Percentiles rank a stretch among this genome's conserved stretches.
Conservation (phyloP, 2,888 invertebrate species). For the Leptopilina syphax region DNA sequence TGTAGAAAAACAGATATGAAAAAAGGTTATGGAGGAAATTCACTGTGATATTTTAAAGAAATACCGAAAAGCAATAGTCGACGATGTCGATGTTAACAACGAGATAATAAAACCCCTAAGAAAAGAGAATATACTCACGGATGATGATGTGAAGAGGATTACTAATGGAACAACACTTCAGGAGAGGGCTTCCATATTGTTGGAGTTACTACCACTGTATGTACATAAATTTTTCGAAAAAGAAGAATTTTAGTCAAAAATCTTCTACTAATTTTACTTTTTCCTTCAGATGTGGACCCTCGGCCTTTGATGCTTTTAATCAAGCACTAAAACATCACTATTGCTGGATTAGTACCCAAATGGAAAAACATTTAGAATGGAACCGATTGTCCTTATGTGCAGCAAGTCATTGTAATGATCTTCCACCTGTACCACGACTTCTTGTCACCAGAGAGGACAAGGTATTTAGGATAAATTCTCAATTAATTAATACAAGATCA, state of each 20-base stretch:
- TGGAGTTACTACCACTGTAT: constrained; percentile 70
- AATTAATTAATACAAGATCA: background rate
- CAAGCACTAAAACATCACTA: constrained; percentile 79
- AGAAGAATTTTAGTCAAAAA: background rate
- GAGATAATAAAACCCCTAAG: constrained; percentile 65
- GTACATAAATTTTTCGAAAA: constrained; percentile 37
- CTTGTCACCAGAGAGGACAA: constrained; percentile 68
- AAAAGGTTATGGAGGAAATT: constrained; percentile 63
- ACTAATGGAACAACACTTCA: constrained; percentile 56
- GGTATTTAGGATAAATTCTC: constrained; percentile 55
- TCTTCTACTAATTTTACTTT: constrained; percentile 5
- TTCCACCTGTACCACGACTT: constrained; percentile 69
- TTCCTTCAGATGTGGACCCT: constrained; percentile 65
- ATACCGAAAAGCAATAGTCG: constrained; percentile 60
- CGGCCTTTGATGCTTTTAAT: constrained; percentile 79
- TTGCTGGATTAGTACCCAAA: constrained; percentile 79
- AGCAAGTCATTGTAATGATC: constrained; percentile 56
- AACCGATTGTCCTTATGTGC: constrained; percentile 48
- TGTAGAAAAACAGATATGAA: constrained; percentile 26
- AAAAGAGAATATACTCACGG: constrained; percentile 63
- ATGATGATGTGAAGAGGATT: constrained; percentile 65
- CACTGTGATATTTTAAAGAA: constrained; percentile 64
- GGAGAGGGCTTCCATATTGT: constrained; percentile 63
- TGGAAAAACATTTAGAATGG: constrained; percentile 69
- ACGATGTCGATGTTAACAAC: constrained; percentile 70